These are phyloP conservation scores for Bedellia somnulentella DNA, from an alignment of 2,888 invertebrate species.

Conservation along the genomic window DNA sequence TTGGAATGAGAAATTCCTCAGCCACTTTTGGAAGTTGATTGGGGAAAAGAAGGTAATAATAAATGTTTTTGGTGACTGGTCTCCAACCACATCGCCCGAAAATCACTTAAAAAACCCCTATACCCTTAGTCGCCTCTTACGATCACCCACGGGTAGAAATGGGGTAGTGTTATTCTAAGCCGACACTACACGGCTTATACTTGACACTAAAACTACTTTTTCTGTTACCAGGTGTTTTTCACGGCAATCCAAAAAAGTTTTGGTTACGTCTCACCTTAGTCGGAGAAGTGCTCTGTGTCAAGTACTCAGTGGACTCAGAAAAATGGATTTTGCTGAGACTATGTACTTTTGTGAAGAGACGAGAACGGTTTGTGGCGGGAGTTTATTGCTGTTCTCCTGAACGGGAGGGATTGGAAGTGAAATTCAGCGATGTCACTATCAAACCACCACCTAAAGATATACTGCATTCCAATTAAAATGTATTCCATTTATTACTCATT, in stretches of 20 bases:
- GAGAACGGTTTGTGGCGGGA: constrained; percentile 24
- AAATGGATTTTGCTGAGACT: constrained; percentile 28
- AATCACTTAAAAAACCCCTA: too few species aligned
- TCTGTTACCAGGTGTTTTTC: constrained; percentile 32
- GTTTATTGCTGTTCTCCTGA: constrained; percentile 34
- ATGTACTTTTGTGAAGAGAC: constrained; percentile 14
- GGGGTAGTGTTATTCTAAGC: too few species aligned
- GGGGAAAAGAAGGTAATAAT: too few species aligned
- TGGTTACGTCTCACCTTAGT: constrained; percentile 30
- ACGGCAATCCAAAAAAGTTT: constrained; percentile 31
- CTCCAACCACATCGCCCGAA: too few species aligned
- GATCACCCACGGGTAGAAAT: too few species aligned
- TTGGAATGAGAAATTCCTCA: too few species aligned
- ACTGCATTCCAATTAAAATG: constrained; percentile 27
- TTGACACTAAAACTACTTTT: too few species aligned
- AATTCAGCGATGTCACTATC: constrained; percentile 23
- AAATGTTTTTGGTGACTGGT: too few species aligned
- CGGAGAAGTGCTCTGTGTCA: constrained; percentile 25
- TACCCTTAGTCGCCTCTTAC: too few species aligned
- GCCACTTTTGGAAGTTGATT: too few species aligned
- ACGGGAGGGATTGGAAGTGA: constrained; percentile 24
- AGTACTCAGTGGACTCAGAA: constrained; percentile 29
- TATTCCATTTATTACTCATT: too few species aligned
- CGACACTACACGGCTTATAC: too few species aligned
- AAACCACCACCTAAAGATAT: constrained; percentile 25